Base-by-base conservation (phyloP, 2,888 invertebrate species). In the Cryptus viduatorius region DNA sequence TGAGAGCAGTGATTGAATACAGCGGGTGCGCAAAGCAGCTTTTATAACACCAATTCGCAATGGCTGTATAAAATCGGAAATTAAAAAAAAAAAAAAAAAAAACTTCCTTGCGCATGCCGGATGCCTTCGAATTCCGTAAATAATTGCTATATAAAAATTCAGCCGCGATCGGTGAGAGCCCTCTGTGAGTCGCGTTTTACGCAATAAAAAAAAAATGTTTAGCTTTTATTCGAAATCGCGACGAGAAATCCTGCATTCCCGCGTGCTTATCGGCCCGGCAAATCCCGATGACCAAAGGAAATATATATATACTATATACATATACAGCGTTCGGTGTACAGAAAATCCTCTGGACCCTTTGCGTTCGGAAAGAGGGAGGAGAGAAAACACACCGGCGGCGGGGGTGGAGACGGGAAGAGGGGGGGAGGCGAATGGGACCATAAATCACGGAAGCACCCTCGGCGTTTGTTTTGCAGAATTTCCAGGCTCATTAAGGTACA, bases 401-500 rank as follows among this genome's bases (percentile, higher is more conserved):
- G 71, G 53, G 48, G 76, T n/a, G 77, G 19, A 48, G 71, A 71
- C 50, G 56, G 24, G 19, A 65, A 76, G 87, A 71, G 76, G 56
- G 69, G 14, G 67, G 46, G 64, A 37, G 16, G 61, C 37, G 37
- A 48, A 68, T 19, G 59, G 72, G 67, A 78, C 77, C 75, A 86
- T 86, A 83, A 86, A 86, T 86, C 86, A 83, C 83, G 73, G 69
- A 78, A 61, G 83, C 85, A 85, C 79, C 77, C 78, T 86, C 81
- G 71, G 37, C 83, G 80, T 83, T 85, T 85, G 82, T 86, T 86
- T 85, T 83, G 82, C 82, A 85, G 79, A 85, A 82, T 83, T 85
- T 85, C 73, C 82, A 83, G 79, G 79, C 83, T 86, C 85, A 85
- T 86, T 85, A 85, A 83, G 85, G 82, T 82, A 84, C 79, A 86